Evolutionary conservation across 2,113 vertebrate species (phyloP), one percentile per base, ranked within the genome.

Genomic region (Colistium nudipinnis): DNA sequence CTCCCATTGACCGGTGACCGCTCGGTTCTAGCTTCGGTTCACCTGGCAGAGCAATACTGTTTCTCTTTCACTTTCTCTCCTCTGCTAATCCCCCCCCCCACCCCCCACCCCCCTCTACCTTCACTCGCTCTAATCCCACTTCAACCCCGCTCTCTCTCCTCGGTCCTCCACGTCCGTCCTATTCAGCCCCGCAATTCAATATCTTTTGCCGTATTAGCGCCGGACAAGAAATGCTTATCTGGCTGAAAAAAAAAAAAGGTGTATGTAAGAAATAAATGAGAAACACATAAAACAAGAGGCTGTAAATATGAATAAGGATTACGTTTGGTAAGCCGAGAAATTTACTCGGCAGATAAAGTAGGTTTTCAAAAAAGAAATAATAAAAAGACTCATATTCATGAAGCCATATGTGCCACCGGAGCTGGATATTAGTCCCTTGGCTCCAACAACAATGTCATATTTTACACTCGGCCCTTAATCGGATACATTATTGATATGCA

Each of bases 291-390:
- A 75, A 78, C 56, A 73, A 70, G 61, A 72, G 56, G 19, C 48
- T 25, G 70, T 86, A 84, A 84, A 87, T 90, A 86, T 81, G 71
- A 89, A 82, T 60, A 71, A 80, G 84, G 85, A 87, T 89, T 85
- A 66, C 78, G 78, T 64, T 77, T 74, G 69, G 68, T 77, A 86
- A 83, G 64, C 73, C 13, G 53, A 82, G 67, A 72, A 55, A 78
- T 83, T 70, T 64, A 72, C 60, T 64, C 14, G 4, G n/a, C 31
- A 41, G 64, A 44, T 59, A 57, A 73, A 78, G 70, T 49, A 62
- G 36, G 41, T 73, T 83, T 69, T 25, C 54, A 69, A 60, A 68
- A 81, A 81, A 74, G 57, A 48, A 83, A 39, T 80, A 25, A 51
- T 80, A 68, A 81, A 81, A 74, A 53, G 52, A 83, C 41, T 80